Evolutionary conservation across 2,888 invertebrate genomes (phyloP).

Genomic region (Blastobasis adustella): DNA sequence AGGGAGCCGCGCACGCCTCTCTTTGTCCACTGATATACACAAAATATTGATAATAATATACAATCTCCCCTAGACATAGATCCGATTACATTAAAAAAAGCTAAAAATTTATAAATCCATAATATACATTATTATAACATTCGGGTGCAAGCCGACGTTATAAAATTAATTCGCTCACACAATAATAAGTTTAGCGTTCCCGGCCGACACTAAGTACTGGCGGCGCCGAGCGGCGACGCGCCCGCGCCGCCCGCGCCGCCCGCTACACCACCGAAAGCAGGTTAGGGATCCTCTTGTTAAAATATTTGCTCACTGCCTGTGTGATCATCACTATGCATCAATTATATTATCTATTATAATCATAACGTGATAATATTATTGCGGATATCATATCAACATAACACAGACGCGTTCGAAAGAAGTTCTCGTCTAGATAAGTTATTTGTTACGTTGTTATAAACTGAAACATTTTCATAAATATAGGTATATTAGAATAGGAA

Average conservation of each 20-base stretch:
- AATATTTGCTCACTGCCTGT: constrained; percentile 17
- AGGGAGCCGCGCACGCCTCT: constrained; percentile 42
- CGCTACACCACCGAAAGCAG: constrained; percentile 9
- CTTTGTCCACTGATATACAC: constrained; percentile 54
- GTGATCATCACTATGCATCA: constrained; percentile 38
- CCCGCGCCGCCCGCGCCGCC: background rate
- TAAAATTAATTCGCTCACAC: constrained; percentile 13
- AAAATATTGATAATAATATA: constrained; percentile 57
- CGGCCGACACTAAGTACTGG: background rate
- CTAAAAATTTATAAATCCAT: constrained; percentile 65
- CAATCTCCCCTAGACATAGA: constrained; percentile 49
- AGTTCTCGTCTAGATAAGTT: constrained; percentile 34
- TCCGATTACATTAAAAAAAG: constrained; percentile 65
- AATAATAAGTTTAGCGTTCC: no score
- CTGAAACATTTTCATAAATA: constrained; percentile 32
- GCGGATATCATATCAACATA: constrained; percentile 41
- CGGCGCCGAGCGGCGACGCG: background rate
- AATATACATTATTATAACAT: constrained; percentile 59
- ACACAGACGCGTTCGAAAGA: constrained; percentile 20
- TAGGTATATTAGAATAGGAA: constrained; percentile 32
- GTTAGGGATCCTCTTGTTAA: background rate
- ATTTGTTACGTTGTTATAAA: constrained; percentile 24
- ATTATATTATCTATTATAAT: constrained; percentile 27
- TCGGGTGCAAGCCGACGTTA: constrained; percentile 28
- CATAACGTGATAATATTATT: constrained; percentile 46